Conservation (phyloP, 2,797 vertebrate genomes). For the Neostethus bicornis region DNA sequence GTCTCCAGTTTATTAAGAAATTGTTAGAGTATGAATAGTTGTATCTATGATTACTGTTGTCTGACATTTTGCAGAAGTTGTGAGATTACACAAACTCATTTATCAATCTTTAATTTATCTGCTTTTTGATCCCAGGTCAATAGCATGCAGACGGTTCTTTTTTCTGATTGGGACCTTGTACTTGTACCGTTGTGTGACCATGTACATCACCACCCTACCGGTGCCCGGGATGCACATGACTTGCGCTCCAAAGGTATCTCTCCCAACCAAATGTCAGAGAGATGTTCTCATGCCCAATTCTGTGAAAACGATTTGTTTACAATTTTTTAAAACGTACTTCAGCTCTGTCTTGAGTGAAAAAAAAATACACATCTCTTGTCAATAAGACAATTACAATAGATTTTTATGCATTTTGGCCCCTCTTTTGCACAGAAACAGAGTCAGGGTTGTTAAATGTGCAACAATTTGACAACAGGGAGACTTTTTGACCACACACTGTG, state of each 20-base stretch:
- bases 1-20: no score
- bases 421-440: no score
- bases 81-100: background rate
- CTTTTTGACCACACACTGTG: no score
- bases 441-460: no score
- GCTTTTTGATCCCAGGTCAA: slow-evolving; percentile 83
- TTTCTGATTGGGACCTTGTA: slow-evolving; percentile 97
- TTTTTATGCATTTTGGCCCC: no score
- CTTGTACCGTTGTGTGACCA: slow-evolving; percentile 95
- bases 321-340: slow-evolving; percentile 23
- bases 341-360: slow-evolving; percentile 38
- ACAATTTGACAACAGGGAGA: no score
- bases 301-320: slow-evolving; percentile 8
- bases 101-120: background rate
- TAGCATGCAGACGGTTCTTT: slow-evolving; percentile 92
- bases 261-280: slow-evolving; percentile 13
- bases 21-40: no score
- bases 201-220: slow-evolving; percentile 97
- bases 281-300: slow-evolving; percentile 9
- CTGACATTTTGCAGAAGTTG: background rate
- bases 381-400: no score
- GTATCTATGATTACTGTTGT: no score
- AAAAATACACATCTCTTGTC: no score
- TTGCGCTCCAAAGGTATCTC: slow-evolving; percentile 96
- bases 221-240: slow-evolving; percentile 97